Conservation (phyloP, 2,113 vertebrate species). For the Pteropus alecto region DNA sequence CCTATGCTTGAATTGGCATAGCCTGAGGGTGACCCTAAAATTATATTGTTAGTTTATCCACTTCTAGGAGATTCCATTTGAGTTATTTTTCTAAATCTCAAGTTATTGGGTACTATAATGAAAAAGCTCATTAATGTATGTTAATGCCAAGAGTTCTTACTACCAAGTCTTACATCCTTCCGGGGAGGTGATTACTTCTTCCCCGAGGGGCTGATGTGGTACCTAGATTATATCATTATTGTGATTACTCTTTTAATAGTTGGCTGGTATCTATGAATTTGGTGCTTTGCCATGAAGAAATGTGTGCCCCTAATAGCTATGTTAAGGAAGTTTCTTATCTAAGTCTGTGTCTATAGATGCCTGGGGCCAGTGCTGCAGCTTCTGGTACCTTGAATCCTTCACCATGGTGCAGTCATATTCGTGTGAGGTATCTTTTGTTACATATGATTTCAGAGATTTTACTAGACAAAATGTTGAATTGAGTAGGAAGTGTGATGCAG, state of each 20-base stretch:
- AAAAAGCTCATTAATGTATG: neutral
- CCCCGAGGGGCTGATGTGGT: neutral
- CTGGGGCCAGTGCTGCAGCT: neutral
- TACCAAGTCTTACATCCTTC: neutral
- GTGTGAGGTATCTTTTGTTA: neutral
- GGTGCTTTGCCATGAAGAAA: neutral
- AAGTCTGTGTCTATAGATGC: neutral
- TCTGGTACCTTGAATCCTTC: neutral
- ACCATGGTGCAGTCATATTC: neutral
- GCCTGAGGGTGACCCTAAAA: neutral
- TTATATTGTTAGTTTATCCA: neutral
- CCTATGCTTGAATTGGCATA: neutral
- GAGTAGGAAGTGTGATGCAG: neutral
- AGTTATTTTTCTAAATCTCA: neutral
- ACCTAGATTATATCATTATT: neutral
- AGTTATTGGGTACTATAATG: neutral
- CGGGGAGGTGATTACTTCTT: neutral
- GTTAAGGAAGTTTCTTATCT: neutral
- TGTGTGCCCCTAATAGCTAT: neutral
- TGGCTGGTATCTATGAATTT: neutral
- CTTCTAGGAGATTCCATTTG: neutral
- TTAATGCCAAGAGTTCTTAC: neutral
- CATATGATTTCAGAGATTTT: neutral
- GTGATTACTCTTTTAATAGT: neutral
- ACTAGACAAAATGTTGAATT: neutral